Evolutionary conservation across 2,797 vertebrate species (phyloP).

Genomic region (Poecile montanus): DNA sequence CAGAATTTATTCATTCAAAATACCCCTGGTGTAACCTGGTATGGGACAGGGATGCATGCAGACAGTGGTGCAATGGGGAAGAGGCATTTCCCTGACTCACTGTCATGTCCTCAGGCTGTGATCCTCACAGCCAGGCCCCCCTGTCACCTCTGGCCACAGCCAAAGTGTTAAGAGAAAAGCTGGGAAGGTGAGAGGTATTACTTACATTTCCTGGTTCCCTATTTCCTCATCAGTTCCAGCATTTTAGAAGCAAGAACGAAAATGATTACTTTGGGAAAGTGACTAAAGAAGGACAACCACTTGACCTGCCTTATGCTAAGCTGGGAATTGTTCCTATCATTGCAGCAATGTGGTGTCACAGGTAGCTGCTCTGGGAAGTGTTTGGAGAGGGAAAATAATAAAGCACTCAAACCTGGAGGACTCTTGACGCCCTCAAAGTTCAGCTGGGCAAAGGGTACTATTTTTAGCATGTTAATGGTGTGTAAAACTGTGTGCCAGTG

Average conservation of each 20-base stretch:
- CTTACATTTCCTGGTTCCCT: neutral
- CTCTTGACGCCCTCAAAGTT: neutral
- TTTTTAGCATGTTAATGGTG: neutral
- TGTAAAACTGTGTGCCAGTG: neutral
- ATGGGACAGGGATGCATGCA: neutral
- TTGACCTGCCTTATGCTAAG: neutral
- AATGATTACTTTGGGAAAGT: neutral
- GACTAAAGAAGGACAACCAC: neutral
- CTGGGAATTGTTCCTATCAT: neutral
- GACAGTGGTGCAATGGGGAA: neutral
- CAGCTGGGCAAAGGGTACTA: neutral
- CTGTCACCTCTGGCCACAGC: neutral
- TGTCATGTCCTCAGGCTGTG: neutral
- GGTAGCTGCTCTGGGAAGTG: neutral
- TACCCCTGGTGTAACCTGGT: neutral
- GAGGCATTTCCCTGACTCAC: slow-evolving; percentile 51
- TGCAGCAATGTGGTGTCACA: neutral
- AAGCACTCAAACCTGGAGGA: neutral
- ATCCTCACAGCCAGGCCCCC: neutral
- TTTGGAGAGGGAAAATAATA: neutral
- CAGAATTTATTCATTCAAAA: slow-evolving; percentile 41
- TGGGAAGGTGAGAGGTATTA: neutral
- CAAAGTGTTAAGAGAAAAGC: neutral
- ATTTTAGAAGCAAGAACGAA: neutral
- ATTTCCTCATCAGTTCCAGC: neutral